These are phyloP conservation scores for Limenitis camilla DNA, from an alignment of 2,888 invertebrate genomes.

Conservation along the genomic window DNA sequence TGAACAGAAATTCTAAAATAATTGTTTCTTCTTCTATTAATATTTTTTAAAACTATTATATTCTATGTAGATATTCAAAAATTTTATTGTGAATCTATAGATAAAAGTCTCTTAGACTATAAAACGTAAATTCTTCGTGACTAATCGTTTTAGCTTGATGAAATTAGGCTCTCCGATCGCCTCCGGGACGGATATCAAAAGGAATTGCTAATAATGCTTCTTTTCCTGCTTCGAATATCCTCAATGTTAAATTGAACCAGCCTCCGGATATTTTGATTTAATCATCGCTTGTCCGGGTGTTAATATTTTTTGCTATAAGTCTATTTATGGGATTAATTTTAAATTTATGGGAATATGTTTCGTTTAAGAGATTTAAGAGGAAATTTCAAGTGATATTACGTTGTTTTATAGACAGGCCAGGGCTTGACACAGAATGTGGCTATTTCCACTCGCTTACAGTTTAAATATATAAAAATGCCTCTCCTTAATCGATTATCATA, in stretches of 20 bases:
- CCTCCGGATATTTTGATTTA: conserved; percentile 5
- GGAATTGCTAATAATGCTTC: conserved; percentile 9
- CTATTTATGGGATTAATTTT: not conserved
- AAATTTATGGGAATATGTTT: conserved; percentile 4
- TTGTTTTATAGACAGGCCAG: too few relatives aligned
- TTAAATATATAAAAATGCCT: too few relatives aligned
- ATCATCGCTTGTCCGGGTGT: not conserved
- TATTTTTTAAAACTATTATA: too few relatives aligned
- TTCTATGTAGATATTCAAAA: too few relatives aligned
- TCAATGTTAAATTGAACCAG: not conserved
- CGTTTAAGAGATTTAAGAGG: too few relatives aligned
- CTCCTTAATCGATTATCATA: too few relatives aligned
- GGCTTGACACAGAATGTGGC: too few relatives aligned
- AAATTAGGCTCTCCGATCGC: conserved; percentile 11
- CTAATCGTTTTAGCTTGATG: conserved; percentile 9
- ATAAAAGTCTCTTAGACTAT: not conserved
- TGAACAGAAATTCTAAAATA: too few relatives aligned
- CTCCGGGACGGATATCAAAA: conserved; percentile 11
- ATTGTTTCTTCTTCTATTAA: too few relatives aligned
- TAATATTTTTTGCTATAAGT: not conserved
- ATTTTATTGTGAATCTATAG: too few relatives aligned
- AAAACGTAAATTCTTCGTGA: conserved; percentile 6
- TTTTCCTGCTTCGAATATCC: not conserved
- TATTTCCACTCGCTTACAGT: too few relatives aligned
- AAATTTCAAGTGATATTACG: too few relatives aligned